Conservation (phyloP, 2,888 invertebrate genomes). For the Kryphioiulus occultus region DNA sequence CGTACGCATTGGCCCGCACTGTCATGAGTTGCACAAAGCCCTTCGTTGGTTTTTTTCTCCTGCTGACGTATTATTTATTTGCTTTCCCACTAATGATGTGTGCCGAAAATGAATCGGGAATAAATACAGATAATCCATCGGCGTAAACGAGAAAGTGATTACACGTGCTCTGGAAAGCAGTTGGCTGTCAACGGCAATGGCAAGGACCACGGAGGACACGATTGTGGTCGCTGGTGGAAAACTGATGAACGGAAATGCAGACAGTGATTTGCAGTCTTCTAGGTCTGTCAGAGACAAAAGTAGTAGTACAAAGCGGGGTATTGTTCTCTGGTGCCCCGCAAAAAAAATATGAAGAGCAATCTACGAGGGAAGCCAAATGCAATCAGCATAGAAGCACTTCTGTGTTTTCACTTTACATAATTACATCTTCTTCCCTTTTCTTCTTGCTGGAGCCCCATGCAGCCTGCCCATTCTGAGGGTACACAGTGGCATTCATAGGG, state of each 20-base stretch:
- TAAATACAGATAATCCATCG: background rate
- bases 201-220: background rate
- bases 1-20: background rate
- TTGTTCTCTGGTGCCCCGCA: background rate
- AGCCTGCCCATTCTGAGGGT: too few relatives aligned
- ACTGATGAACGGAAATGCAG: background rate
- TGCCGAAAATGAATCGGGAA: background rate
- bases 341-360: background rate
- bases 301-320: background rate
- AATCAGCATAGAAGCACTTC: constrained; percentile 7
- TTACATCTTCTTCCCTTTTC: background rate
- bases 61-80: background rate
- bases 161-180: background rate
- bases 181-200: constrained; percentile 2
- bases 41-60: background rate
- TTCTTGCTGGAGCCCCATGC: background rate
- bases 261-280: background rate
- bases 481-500: background rate
- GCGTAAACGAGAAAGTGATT: background rate
- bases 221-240: background rate
- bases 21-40: background rate
- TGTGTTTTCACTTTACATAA: constrained; percentile 8
- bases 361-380: background rate
- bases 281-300: background rate
- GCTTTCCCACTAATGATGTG: background rate